phyloP scores from a whole-genome alignment of 2,888 invertebrate species.

The Dascillus cervinus region DNA sequence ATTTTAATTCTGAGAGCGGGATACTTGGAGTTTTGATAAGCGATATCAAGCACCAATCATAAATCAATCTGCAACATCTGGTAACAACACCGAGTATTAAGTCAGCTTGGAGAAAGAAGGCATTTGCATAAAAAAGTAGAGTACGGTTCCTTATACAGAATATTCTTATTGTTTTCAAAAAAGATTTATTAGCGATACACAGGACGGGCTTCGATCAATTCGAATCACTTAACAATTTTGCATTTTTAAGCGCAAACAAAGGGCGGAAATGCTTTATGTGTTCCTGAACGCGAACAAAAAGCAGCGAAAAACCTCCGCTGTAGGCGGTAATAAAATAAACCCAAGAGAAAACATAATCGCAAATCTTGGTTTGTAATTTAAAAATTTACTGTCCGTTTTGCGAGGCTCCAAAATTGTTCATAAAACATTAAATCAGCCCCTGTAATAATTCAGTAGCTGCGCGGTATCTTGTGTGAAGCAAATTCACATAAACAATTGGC shows the following conservation, averaged over 20 bases:
- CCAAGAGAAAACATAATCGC: too few species aligned
- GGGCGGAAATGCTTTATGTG: too few species aligned
- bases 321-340: too few species aligned
- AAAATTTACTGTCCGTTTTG: constrained; percentile 14
- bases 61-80: constrained; percentile 3
- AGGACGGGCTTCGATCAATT: too few species aligned
- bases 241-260: too few species aligned
- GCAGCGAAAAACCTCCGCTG: too few species aligned
- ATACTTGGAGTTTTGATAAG: constrained; percentile 7
- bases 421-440: constrained; percentile 12
- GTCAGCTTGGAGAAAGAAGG: constrained; percentile 1
- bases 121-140: constrained; percentile 5
- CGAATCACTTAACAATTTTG: too few species aligned
- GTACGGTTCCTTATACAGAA: background rate
- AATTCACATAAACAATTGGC: constrained; percentile 12
- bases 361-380: constrained; percentile 11
- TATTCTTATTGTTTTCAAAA: constrained; percentile 2
- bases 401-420: constrained; percentile 14
- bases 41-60: constrained; percentile 6
- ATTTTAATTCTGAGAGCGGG: too few species aligned
- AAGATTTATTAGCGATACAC: too few species aligned
- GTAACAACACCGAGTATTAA: constrained; percentile 3
- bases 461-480: constrained; percentile 7
- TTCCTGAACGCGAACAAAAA: too few species aligned
- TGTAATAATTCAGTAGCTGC: constrained; percentile 11